These are phyloP conservation scores for Adineta ricciae DNA, from an alignment of 2,888 invertebrate genomes.

Conservation along the genomic window DNA sequence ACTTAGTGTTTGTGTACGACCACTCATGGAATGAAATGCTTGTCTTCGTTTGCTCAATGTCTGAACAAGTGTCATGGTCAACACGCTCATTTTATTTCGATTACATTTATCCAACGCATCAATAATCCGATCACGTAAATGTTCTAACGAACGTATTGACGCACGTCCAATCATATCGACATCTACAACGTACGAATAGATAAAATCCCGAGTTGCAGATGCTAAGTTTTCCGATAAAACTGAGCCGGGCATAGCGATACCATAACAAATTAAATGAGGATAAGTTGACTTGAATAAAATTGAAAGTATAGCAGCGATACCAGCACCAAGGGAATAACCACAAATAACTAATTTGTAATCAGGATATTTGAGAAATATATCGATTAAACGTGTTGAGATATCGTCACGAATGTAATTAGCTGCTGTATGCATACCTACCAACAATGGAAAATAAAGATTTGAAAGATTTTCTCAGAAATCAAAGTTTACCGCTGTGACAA, in stretches of 20 bases:
- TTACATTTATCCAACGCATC: not conserved
- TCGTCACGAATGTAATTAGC: not conserved
- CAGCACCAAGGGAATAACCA: constrained; percentile 25
- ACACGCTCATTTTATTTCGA: not conserved
- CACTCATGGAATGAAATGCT: not conserved
- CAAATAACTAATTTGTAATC: not conserved
- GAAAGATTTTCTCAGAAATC: not conserved
- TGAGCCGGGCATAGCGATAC: not conserved
- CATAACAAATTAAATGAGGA: not conserved
- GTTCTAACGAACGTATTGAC: constrained; percentile 7
- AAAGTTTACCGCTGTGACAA: constrained; percentile 6
- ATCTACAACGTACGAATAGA: not conserved
- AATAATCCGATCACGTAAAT: constrained; percentile 1
- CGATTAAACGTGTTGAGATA: not conserved
- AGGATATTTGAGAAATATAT: not conserved
- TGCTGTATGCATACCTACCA: not conserved
- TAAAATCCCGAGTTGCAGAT: not conserved
- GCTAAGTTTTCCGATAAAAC: not conserved
- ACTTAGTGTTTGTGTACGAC: not conserved
- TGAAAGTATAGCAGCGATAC: not conserved
- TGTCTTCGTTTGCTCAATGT: not conserved
- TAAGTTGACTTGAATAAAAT: not conserved
- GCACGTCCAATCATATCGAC: not conserved
- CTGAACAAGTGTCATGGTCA: not conserved
- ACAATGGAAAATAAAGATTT: no score